Conservation (phyloP, 2,113 vertebrate species). For the Raja brachyura region DNA sequence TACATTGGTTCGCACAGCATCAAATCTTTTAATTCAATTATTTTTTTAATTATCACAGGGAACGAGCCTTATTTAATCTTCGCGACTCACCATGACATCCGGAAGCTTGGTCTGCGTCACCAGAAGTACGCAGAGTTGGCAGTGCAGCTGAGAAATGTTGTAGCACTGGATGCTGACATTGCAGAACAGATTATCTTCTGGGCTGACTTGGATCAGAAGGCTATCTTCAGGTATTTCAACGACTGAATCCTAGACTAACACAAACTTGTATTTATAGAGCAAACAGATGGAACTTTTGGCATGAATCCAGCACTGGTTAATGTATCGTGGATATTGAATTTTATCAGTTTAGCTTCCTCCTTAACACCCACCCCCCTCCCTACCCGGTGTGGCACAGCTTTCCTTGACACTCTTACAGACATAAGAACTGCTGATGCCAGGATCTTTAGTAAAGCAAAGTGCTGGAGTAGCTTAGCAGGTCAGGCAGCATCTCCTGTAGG, state of each 20-base stretch:
- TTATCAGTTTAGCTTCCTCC: neutral
- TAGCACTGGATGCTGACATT: neutral
- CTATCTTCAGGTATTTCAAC: conserved; percentile 33
- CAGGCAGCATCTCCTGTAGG: too few species aligned
- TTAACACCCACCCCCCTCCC: too few species aligned
- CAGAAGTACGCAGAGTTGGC: conserved; percentile 28
- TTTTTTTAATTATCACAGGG: neutral
- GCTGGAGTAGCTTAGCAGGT: too few species aligned
- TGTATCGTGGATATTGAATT: neutral
- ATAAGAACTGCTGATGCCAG: too few species aligned
- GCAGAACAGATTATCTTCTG: conserved; percentile 25
- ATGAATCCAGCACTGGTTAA: neutral
- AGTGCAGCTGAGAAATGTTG: neutral
- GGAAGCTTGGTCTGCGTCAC: neutral
- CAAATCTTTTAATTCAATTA: neutral
- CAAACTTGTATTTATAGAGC: neutral
- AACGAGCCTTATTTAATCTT: conserved; percentile 34
- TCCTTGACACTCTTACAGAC: too few species aligned
- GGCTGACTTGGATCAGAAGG: conserved; percentile 18
- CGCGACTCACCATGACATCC: conserved; percentile 18
- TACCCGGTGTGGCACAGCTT: neutral
- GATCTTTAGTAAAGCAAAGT: too few species aligned
- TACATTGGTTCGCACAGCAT: neutral
- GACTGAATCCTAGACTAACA: neutral
- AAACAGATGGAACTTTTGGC: too few species aligned